Base-by-base conservation (phyloP, 2,113 vertebrate species). In the Centropristis striata region DNA sequence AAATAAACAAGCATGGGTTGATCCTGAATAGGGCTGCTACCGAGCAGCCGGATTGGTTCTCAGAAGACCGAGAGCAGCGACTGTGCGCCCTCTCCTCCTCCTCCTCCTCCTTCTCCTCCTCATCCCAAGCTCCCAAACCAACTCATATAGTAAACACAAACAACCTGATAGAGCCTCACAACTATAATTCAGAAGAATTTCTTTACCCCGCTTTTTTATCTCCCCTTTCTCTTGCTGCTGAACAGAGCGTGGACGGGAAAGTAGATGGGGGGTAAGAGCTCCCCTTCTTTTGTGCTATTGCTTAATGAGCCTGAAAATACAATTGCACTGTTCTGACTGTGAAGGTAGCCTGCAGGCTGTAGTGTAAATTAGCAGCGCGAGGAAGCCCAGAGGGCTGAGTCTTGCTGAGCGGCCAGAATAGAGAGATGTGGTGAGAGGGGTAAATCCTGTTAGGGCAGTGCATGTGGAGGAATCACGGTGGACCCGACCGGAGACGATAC, bases 291-390 rank as follows among this genome's bases (percentile, higher is more conserved):
- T 92, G 89, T 90, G 81, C 88, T 57, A 81, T 71, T 94, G 92
- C 92, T 93, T 95, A 95, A 96, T 95, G 95, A 95, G 93, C 92
- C 94, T 93, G 94, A 96, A 96, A 96, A 96, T 88, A 95, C 95
- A 94, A 94, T 94, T 94, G 93, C 88, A 88, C 93, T 91, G 93
- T 91, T 89, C 90, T 80, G 89, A 89, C 94, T 94, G 94, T 93
- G 95, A 94, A 95, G 93, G 90, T 91, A 86, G 90, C 94, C 94
- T 94, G 90, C 87, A 84, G 92, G 93, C 93, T 92, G 6, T 32
- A 89, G 93, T 92, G 92, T 94, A 95, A 94, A 95, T 95, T 93
- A 93, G 93, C 93, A 75, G 93, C 78, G 83, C 63, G 75, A 95
- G 93, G 94, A 95, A 92, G 90, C 91, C 90, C 83, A 87, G 86